Conservation (phyloP, 2,888 invertebrate species). For the Polymixis flavicincta region DNA sequence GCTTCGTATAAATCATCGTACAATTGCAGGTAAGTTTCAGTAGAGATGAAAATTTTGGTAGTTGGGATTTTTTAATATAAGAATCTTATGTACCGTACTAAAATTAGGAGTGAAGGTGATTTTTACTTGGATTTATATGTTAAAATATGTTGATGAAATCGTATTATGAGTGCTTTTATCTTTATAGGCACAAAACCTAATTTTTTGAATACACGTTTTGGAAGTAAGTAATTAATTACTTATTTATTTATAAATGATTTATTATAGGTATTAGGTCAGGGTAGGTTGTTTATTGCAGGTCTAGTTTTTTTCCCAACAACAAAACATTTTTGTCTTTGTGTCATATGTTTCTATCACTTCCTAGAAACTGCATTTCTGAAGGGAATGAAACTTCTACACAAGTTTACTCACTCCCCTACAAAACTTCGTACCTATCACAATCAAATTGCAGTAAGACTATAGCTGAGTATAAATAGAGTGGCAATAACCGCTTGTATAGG, state of each 20-base stretch:
- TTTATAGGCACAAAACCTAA: background rate
- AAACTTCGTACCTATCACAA: background rate
- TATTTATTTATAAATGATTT: too few relatives aligned
- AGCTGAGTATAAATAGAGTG: constrained; percentile 62
- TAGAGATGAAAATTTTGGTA: constrained; percentile 18
- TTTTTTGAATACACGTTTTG: background rate
- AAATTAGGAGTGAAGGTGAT: background rate
- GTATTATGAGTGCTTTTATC: too few relatives aligned
- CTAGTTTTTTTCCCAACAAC: background rate
- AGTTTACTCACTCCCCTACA: background rate
- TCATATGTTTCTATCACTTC: background rate
- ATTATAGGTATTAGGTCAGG: too few relatives aligned
- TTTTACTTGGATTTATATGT: background rate
- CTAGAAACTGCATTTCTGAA: background rate
- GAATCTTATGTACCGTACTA: background rate
- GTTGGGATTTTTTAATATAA: constrained; percentile 8
- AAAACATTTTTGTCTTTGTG: background rate
- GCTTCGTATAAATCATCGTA: constrained; percentile 73
- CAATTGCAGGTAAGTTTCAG: constrained; percentile 48
- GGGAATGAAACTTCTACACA: too few relatives aligned
- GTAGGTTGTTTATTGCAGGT: too few relatives aligned
- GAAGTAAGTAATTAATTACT: background rate
- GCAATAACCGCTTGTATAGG: constrained; percentile 85
- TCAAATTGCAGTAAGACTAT: constrained; percentile 40
- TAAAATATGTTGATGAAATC: background rate